Evolutionary conservation across 2,113 vertebrate species (phyloP), one percentile per base, ranked within the genome.

Genomic region (Chaetura pelagica): DNA sequence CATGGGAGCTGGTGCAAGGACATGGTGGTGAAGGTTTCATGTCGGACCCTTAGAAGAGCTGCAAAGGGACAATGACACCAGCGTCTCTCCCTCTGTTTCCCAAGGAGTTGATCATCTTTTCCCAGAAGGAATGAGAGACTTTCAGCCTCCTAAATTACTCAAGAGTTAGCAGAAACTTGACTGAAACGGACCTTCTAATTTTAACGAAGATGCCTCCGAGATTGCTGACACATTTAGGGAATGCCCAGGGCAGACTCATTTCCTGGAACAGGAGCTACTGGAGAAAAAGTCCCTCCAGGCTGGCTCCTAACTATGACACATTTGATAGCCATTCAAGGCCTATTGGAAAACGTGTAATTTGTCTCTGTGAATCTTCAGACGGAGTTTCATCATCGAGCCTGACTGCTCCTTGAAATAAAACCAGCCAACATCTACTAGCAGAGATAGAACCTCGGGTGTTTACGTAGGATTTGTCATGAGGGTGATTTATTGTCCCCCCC

Each of bases 241-340:
- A 90, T 44, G 88, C 16, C 3, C 7, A 5, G 51, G 58, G 84
- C 93, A 89, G 89, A 89, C 73, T 57, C 8, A 81, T 86, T 96
- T 96, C 96, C 92, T 92, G 95, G 93, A 95, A 96, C 1, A 12
- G 55, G 66, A 94, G 32, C 84, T 34, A 85, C 63, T 91, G 75
- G 94, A 93, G 90, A 73, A 95, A 77, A 96, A 93, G 85, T 95
- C 64, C 82, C 92, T 87, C 34, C 61, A 40, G 79, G 61, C 90
- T 94, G 92, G 72, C 92, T 96, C 78, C 88, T 96, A 92, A 97
- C 95, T 94, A 80, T 96, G 96, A 93, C 96, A 96, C 93, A 96
- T 95, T 93, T 97, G 93, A 86, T 95, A 96, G 92, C 88, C 88
- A 89, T 94, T 95, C 94, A 93, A 90, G 86, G 94, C 75, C 88